phyloP scores from a whole-genome alignment of 2,113 vertebrate genomes.

The Hucho hucho region DNA sequence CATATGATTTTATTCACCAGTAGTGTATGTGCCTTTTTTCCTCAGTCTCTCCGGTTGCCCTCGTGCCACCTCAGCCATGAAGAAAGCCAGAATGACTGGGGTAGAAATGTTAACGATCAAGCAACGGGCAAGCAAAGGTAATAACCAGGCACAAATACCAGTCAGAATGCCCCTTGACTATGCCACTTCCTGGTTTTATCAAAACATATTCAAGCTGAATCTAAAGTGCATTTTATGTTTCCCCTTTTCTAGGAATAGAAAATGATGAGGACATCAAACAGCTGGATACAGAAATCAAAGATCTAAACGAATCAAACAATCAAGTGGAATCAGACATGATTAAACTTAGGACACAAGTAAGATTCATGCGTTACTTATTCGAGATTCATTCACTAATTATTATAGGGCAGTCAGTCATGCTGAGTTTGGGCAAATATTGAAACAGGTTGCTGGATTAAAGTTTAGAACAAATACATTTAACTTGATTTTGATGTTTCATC shows the following conservation, averaged over 20 bases:
- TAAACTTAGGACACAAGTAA: conserved; percentile 96
- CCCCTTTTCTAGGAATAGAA: conserved; percentile 83
- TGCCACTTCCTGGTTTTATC: neutral
- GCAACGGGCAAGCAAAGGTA: conserved; percentile 93
- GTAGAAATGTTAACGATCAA: conserved; percentile 98
- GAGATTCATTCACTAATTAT: too few relatives aligned
- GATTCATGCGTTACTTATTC: conserved; percentile 18
- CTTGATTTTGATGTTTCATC: too few relatives aligned
- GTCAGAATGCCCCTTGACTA: too few relatives aligned
- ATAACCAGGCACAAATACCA: conserved; percentile 16
- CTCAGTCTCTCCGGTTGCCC: conserved; percentile 94
- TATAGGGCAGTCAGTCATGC: too few relatives aligned
- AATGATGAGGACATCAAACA: conserved; percentile 98
- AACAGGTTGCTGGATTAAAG: too few relatives aligned
- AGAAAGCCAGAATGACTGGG: conserved; percentile 92
- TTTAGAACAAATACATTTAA: too few relatives aligned
- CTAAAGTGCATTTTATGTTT: neutral
- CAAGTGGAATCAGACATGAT: conserved; percentile 99
- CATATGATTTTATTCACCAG: conserved; percentile 28
- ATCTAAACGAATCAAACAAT: conserved; percentile 94
- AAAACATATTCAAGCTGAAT: too few relatives aligned
- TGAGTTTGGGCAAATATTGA: too few relatives aligned
- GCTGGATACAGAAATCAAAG: conserved; percentile 98
- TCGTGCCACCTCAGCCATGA: conserved; percentile 94
- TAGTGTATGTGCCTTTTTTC: too few relatives aligned